Evolutionary conservation across 2,888 invertebrate species (phyloP).

Genomic region (Hirtodrosophila confusa): DNA sequence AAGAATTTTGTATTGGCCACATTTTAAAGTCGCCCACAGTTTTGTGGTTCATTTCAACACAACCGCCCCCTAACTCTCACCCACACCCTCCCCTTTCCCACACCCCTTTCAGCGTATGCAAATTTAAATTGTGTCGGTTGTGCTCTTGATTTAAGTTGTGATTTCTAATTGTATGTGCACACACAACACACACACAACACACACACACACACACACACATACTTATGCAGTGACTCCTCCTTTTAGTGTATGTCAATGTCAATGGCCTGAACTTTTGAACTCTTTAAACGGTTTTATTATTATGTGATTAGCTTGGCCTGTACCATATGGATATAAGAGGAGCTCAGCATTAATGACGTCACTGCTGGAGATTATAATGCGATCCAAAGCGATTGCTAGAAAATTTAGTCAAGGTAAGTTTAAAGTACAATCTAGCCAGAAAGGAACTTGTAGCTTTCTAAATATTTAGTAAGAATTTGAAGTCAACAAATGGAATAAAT

Average conservation of each 20-base stretch:
- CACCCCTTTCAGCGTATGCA: constrained; percentile 48
- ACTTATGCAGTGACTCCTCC: background rate
- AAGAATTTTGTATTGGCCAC: constrained; percentile 27
- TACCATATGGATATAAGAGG: constrained; percentile 35
- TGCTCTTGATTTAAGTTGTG: constrained; percentile 66
- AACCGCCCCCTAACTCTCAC: too few relatives aligned
- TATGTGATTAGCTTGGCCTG: constrained; percentile 5
- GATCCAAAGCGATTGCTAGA: constrained; percentile 84
- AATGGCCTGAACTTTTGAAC: constrained; percentile 61
- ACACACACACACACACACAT: constrained; percentile 1
- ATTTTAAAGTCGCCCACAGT: constrained; percentile 43
- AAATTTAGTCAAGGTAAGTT: constrained; percentile 82
- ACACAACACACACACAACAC: constrained; percentile 5
- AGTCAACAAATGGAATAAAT: too few relatives aligned
- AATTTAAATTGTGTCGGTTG: constrained; percentile 68
- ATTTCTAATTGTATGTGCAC: constrained; percentile 63
- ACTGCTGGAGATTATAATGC: constrained; percentile 82
- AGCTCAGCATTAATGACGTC: constrained; percentile 77
- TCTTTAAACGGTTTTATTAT: constrained; percentile 18
- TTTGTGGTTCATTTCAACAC: too few relatives aligned
- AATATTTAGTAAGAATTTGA: too few relatives aligned
- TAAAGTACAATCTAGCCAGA: too few relatives aligned
- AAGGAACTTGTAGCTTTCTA: too few relatives aligned
- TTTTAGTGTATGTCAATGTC: constrained; percentile 68
- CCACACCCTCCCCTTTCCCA: background rate